A percentile compares a stretch with the other conserved stretches of the same genome.
Conservation (phyloP, 1,140 invertebrate species). For the Pararge aegeria region DNA sequence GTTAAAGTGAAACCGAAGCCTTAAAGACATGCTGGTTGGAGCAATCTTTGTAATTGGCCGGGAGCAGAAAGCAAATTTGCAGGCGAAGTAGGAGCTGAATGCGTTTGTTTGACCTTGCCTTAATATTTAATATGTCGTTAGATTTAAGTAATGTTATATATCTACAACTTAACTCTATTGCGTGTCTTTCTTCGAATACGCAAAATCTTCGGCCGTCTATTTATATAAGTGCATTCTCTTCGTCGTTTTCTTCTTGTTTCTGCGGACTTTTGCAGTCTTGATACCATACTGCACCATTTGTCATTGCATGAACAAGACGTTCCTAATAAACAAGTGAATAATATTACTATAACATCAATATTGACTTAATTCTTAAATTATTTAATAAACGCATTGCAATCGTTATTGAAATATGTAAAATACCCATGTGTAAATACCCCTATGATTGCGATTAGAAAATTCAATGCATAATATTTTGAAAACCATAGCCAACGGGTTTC, state of each 20-base stretch:
- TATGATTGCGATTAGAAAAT: not conserved
- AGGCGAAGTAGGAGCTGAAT: too few species aligned
- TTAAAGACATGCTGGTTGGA: too few species aligned
- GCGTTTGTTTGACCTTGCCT: too few species aligned
- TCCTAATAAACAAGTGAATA: conserved; percentile 12
- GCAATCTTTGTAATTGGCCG: too few species aligned
- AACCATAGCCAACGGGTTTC: not conserved
- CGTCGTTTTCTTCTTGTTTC: conserved; percentile 27
- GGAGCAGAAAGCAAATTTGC: too few species aligned
- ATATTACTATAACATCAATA: not conserved
- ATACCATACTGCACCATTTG: conserved; percentile 21
- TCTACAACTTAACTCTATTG: not conserved
- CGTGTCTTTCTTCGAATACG: conserved; percentile 28
- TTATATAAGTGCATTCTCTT: conserved; percentile 20
- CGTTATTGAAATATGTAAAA: too few species aligned
- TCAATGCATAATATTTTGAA: not conserved
- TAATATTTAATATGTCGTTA: too few species aligned
- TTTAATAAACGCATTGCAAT: too few species aligned
- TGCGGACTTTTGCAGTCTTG: conserved; percentile 34
- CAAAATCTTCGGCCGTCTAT: conserved; percentile 36
- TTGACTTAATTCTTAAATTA: too few species aligned
- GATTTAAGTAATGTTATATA: too few species aligned
- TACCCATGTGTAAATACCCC: too few species aligned
- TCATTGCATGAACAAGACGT: conserved; percentile 31
- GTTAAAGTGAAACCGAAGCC: too few species aligned